phyloP scores from a whole-genome alignment of 2,888 invertebrate species.

The Lepidocyrtinus sp. region DNA sequence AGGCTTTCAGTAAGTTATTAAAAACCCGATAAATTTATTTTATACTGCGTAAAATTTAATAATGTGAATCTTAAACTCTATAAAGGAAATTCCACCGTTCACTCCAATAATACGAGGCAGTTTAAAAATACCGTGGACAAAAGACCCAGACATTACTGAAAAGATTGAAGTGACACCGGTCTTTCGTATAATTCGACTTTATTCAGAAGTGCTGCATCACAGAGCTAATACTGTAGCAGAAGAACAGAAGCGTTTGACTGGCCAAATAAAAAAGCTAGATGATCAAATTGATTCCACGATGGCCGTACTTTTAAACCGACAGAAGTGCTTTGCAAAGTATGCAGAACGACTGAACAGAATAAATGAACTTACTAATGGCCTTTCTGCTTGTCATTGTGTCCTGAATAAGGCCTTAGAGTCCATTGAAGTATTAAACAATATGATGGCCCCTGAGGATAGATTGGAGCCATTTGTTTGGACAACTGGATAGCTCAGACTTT shows the following conservation, averaged over 20 bases:
- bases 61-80: too few species aligned
- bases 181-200: slow-evolving; percentile 83
- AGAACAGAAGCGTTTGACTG: slow-evolving; percentile 83
- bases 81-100: slow-evolving; percentile 88
- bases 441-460: slow-evolving; percentile 85
- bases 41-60: not conserved
- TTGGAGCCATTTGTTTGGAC: slow-evolving; percentile 93
- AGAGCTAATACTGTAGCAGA: slow-evolving; percentile 86
- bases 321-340: slow-evolving; percentile 87
- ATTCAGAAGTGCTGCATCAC: slow-evolving; percentile 87
- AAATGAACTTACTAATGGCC: slow-evolving; percentile 85
- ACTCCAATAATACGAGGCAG: slow-evolving; percentile 93
- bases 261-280: slow-evolving; percentile 85
- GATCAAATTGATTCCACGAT: slow-evolving; percentile 81
- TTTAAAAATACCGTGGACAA: slow-evolving; percentile 83
- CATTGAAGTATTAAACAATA: slow-evolving; percentile 86
- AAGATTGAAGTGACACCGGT: slow-evolving; percentile 80
- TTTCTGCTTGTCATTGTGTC: slow-evolving; percentile 85
- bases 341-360: slow-evolving; percentile 89
- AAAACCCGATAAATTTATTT: too few species aligned
- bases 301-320: slow-evolving; percentile 82
- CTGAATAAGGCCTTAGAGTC: slow-evolving; percentile 89
- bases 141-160: slow-evolving; percentile 91
- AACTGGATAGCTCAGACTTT: slow-evolving; percentile 76
- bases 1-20: slow-evolving; percentile 78